Percentiles rank a stretch among this genome's conserved stretches.
phyloP scores from a whole-genome alignment of 1,140 invertebrate species.

The Melanaphis sacchari region DNA sequence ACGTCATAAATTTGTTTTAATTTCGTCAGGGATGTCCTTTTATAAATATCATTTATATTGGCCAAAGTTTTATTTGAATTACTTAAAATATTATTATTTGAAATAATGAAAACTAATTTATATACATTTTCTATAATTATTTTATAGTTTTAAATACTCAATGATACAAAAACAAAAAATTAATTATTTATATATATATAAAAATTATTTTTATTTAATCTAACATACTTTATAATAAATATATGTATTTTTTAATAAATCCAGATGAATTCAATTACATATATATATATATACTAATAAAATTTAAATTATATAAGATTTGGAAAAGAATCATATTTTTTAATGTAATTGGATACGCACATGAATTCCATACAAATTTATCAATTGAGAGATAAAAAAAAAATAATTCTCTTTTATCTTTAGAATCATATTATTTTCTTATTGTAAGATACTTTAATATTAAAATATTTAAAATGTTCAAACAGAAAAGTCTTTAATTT shows the following conservation, averaged over 20 bases:
- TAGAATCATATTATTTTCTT: neutral
- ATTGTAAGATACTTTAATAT: slow-evolving; percentile 11
- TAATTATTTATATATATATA: neutral
- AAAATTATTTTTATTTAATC: neutral
- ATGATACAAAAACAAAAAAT: neutral
- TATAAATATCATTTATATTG: neutral
- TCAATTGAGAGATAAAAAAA: neutral
- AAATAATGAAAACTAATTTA: neutral
- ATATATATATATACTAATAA: neutral
- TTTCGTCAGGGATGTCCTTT: neutral
- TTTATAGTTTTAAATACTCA: neutral
- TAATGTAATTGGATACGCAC: neutral
- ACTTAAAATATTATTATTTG: neutral
- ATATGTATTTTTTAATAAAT: neutral
- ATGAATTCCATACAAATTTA: neutral
- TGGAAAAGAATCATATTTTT: neutral
- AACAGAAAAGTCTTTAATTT: neutral
- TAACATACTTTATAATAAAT: neutral
- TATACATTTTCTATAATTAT: neutral
- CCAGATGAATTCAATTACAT: neutral
- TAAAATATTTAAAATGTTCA: neutral
- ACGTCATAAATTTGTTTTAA: neutral
- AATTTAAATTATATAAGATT: neutral
- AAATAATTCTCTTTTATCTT: neutral
- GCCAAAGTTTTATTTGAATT: neutral